Evolutionary conservation across 2,888 invertebrate species (phyloP).

Genomic region (Zele albiditarsus): DNA sequence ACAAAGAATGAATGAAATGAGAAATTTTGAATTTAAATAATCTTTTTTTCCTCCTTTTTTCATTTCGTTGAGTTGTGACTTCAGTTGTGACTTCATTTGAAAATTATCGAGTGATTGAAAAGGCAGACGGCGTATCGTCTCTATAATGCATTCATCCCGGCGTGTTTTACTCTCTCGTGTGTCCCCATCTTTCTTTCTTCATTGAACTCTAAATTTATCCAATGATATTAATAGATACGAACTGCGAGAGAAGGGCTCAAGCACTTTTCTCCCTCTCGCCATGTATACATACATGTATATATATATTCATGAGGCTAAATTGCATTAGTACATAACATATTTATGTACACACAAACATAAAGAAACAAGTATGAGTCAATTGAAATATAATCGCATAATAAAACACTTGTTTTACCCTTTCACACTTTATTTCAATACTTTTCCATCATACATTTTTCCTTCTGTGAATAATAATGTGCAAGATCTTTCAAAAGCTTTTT

Average conservation of each 20-base stretch:
- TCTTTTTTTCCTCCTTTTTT: too few relatives aligned
- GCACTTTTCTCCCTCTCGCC: conserved; percentile 5
- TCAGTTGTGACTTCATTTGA: background rate
- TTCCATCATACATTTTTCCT: too few relatives aligned
- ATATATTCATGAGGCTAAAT: conserved; percentile 18
- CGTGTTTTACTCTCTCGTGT: conserved; percentile 45
- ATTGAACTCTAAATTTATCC: conserved; percentile 70
- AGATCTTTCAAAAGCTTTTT: too few relatives aligned
- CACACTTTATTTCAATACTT: background rate
- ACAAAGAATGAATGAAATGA: too few relatives aligned
- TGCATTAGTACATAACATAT: conserved; percentile 27
- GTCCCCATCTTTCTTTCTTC: conserved; percentile 60
- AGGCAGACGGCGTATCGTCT: conserved; percentile 59
- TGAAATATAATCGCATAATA: conserved; percentile 27
- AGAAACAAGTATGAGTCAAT: conserved; percentile 27
- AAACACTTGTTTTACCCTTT: background rate
- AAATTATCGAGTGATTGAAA: conserved; percentile 32
- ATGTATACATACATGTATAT: conserved; percentile 1
- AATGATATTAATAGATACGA: conserved; percentile 66
- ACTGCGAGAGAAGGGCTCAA: conserved; percentile 54
- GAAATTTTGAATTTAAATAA: too few relatives aligned
- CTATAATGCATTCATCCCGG: background rate
- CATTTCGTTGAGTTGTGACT: background rate
- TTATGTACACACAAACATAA: background rate
- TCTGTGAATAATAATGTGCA: too few relatives aligned